Percentiles rank a stretch among this genome's conserved stretches.
Evolutionary conservation across 2,888 invertebrate species (phyloP).

Genomic region (Iphiclides podalirius): DNA sequence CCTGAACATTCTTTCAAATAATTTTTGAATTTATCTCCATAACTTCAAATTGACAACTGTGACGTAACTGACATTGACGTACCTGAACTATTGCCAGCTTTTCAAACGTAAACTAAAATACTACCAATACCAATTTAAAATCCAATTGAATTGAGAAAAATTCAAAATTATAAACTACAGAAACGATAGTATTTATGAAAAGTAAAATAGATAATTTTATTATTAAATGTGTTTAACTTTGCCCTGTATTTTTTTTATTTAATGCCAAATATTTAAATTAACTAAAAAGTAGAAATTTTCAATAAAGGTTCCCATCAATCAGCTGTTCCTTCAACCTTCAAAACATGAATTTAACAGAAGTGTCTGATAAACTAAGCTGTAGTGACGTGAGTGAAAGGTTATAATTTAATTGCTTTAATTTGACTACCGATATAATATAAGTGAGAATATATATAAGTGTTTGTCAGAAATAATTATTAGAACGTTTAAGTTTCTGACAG

Average conservation of each 20-base stretch:
- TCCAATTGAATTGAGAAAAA: too few species aligned
- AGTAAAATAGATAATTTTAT: too few species aligned
- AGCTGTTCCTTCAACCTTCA: conserved; percentile 41
- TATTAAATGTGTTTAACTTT: too few species aligned
- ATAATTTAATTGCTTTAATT: conserved; percentile 12
- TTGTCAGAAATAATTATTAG: background rate
- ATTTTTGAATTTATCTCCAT: background rate
- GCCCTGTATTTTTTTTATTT: too few species aligned
- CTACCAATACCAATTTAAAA: too few species aligned
- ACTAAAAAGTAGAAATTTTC: conserved; percentile 1
- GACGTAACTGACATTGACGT: background rate
- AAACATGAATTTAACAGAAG: too few species aligned
- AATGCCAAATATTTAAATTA: background rate
- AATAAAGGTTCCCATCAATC: conserved; percentile 28
- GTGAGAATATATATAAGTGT: background rate
- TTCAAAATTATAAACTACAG: too few species aligned
- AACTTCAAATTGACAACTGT: background rate
- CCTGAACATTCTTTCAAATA: background rate
- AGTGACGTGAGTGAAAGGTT: conserved; percentile 21
- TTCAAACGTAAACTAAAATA: background rate
- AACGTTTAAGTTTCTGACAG: conserved; percentile 6
- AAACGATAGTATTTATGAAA: too few species aligned
- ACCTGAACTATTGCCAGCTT: background rate
- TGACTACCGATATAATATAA: background rate
- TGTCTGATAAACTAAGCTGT: conserved; percentile 15